Evolutionary conservation across 37 sponge, comb jelly and placozoan species (phyloP).

Genomic region (Bolinopsis microptera): DNA sequence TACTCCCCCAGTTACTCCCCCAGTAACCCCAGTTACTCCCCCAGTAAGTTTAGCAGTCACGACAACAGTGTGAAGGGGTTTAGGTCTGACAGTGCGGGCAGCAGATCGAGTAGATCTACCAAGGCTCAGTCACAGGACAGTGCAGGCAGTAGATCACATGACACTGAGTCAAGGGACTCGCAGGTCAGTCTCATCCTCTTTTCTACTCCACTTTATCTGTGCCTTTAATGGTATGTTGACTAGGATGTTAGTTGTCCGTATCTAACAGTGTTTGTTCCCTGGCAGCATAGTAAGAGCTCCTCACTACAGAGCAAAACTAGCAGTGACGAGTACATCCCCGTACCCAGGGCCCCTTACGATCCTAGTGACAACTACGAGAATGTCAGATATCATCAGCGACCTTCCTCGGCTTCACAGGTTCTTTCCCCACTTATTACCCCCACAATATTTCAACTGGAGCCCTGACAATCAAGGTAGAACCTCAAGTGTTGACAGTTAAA

Average conservation of each 20-base stretch:
- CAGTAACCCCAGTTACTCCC: too few species aligned
- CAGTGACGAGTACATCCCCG: constrained; percentile 61
- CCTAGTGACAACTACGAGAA: constrained; percentile 59
- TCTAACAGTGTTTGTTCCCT: too few species aligned
- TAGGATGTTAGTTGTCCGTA: too few species aligned
- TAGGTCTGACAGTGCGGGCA: neutral
- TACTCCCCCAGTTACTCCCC: too few species aligned
- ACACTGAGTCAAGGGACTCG: constrained; percentile 57
- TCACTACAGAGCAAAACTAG: constrained; percentile 47
- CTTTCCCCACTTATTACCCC: neutral
- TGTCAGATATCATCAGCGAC: constrained; percentile 33
- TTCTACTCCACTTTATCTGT: too few species aligned
- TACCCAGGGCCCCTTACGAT: constrained; percentile 32
- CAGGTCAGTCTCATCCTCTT: neutral
- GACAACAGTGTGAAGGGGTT: constrained; percentile 19
- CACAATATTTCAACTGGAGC: neutral
- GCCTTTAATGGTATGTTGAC: too few species aligned
- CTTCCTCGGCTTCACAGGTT: neutral
- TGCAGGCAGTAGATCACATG: neutral
- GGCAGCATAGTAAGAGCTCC: neutral
- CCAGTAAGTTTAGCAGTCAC: neutral
- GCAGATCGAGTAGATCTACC: too few species aligned
- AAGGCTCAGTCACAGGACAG: too few species aligned
- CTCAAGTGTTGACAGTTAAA: too few species aligned
- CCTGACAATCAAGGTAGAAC: neutral